Conservation (phyloP, 2,113 vertebrate species). For the Psephotus haematonotus region DNA sequence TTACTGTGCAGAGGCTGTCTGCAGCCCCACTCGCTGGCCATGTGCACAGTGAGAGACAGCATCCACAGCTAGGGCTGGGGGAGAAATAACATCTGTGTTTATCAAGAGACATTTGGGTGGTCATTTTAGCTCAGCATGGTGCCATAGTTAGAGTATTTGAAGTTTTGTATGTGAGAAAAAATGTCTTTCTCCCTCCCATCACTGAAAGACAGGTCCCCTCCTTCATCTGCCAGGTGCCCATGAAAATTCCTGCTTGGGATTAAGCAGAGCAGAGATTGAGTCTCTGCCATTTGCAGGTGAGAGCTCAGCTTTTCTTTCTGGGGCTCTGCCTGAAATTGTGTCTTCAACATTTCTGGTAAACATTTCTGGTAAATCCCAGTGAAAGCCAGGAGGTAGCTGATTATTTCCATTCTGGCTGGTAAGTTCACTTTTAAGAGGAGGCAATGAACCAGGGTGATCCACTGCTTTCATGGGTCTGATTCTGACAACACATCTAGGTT, state of each 20-base stretch:
- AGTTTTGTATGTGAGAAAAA: not conserved
- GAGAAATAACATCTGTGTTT: not conserved
- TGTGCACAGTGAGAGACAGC: fast-evolving
- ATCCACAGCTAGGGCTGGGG: not conserved
- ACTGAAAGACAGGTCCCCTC: not conserved
- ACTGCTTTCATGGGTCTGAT: not conserved
- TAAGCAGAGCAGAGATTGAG: not conserved
- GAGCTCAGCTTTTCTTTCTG: not conserved
- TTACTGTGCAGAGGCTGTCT: not conserved
- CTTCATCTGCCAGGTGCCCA: not conserved
- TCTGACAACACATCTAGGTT: not conserved
- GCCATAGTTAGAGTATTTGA: not conserved
- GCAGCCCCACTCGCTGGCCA: not conserved
- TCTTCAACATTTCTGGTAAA: not conserved
- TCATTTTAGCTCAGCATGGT: not conserved
- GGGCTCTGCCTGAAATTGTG: not conserved
- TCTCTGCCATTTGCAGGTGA: not conserved
- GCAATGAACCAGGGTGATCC: not conserved
- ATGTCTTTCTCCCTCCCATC: not conserved
- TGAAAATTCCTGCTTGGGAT: not conserved
- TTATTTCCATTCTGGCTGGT: not conserved
- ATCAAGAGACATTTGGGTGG: not conserved
- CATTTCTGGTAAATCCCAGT: not conserved
- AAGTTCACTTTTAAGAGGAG: not conserved
- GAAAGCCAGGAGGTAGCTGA: not conserved